Evolutionary conservation across 2,888 invertebrate species (phyloP).

Genomic region (Rotaria magnacalcarata): DNA sequence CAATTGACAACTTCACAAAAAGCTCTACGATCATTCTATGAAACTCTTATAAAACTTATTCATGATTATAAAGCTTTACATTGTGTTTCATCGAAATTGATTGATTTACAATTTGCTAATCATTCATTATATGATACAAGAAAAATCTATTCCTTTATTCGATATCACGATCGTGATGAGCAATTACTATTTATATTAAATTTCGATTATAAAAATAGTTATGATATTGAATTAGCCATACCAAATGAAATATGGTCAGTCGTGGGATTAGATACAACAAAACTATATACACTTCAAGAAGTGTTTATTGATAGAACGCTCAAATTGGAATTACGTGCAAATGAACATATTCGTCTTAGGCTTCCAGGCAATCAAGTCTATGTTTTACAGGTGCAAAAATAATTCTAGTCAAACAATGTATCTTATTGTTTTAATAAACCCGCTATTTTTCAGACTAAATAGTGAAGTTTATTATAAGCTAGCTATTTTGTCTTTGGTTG

Average conservation of each 20-base stretch:
- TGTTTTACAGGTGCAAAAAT: not conserved
- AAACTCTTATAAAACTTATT: not conserved
- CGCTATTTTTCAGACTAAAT: no score
- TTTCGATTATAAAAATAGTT: not conserved
- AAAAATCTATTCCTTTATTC: constrained; percentile 18
- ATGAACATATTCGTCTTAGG: not conserved
- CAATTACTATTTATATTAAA: not conserved
- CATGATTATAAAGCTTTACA: constrained; percentile 1
- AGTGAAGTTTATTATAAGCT: no score
- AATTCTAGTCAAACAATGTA: not conserved
- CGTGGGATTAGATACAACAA: not conserved
- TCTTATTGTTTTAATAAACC: not conserved
- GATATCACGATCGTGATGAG: constrained; percentile 25
- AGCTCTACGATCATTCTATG: constrained; percentile 8
- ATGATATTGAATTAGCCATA: not conserved
- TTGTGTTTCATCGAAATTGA: not conserved
- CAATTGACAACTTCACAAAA: not conserved
- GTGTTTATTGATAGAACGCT: not conserved
- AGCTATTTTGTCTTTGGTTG: no score
- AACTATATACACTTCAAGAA: not conserved
- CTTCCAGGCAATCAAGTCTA: not conserved
- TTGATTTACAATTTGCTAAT: constrained; percentile 34
- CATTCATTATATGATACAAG: not conserved
- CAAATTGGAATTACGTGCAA: not conserved
- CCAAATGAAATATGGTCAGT: not conserved